Percentiles rank a stretch among this genome's conserved stretches.
These are phyloP conservation scores for Butorides virescens DNA, from an alignment of 2,113 vertebrate species.

Conservation along the genomic window DNA sequence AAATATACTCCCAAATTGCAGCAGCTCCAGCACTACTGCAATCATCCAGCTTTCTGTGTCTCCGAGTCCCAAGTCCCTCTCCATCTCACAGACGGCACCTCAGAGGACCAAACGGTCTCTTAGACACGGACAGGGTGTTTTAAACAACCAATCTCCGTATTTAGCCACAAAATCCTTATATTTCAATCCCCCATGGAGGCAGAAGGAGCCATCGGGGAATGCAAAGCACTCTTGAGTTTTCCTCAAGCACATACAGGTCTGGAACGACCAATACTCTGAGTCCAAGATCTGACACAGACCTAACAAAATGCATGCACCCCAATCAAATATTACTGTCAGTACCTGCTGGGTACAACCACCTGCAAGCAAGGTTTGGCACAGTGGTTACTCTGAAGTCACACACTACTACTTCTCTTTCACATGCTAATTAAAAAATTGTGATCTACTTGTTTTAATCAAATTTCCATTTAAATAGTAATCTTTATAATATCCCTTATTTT, in stretches of 20 bases:
- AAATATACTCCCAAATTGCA: background rate
- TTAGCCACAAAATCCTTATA: background rate
- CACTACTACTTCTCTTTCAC: background rate
- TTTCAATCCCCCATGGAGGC: background rate
- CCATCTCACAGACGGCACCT: background rate
- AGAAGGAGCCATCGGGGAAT: background rate
- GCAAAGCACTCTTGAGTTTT: background rate
- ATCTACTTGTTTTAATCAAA: background rate
- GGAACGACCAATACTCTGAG: accelerated
- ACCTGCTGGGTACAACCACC: background rate
- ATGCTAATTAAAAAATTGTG: background rate
- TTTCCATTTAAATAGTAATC: background rate
- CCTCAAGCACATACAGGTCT: background rate
- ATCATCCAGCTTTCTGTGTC: background rate
- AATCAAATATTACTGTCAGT: background rate
- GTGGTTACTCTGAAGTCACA: background rate
- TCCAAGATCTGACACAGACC: background rate
- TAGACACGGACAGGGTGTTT: background rate
- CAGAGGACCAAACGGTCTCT: background rate
- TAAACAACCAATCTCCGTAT: accelerated
- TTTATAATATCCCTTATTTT: background rate
- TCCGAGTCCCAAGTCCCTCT: accelerated
- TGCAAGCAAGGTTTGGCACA: background rate
- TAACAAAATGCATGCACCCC: background rate
- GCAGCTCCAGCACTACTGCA: background rate